phyloP scores from a whole-genome alignment of 2,888 invertebrate genomes.

The Priocnemis perturbator region DNA sequence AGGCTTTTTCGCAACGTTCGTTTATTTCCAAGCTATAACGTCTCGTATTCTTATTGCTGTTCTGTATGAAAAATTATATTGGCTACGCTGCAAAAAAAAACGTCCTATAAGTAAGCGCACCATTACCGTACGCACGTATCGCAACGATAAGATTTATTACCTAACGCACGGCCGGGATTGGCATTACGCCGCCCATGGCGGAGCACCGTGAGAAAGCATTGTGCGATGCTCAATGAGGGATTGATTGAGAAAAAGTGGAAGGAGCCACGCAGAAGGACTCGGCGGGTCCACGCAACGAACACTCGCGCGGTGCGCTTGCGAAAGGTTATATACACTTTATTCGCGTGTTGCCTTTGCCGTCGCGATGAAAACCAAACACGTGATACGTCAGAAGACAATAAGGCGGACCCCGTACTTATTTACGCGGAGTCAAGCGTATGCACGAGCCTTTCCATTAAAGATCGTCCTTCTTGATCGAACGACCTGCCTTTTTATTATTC shows the following conservation, averaged over 20 bases:
- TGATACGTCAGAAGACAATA: conserved; percentile 21
- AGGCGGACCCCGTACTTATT: conserved; percentile 22
- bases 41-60: no score
- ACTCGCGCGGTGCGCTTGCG: not conserved
- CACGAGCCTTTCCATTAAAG: no score
- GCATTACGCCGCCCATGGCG: conserved; percentile 22
- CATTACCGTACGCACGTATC: conserved; percentile 18
- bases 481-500: no score
- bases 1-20: no score
- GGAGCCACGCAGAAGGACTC: conserved; percentile 10
- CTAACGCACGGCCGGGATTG: conserved; percentile 20
- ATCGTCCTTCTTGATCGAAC: no score
- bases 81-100: no score
- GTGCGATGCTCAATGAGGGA: conserved; percentile 27
- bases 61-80: no score
- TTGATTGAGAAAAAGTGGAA: conserved; percentile 18
- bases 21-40: no score
- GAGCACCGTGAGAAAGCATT: conserved; percentile 41
- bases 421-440: no score
- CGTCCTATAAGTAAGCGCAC: no score
- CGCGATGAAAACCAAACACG: conserved; percentile 22
- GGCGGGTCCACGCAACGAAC: not conserved
- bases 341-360: not conserved
- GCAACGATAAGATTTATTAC: conserved; percentile 33
- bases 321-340: conserved; percentile 20